phyloP scores from a whole-genome alignment of 1,140 invertebrate species.

The Pseudomyrmex concolor region DNA sequence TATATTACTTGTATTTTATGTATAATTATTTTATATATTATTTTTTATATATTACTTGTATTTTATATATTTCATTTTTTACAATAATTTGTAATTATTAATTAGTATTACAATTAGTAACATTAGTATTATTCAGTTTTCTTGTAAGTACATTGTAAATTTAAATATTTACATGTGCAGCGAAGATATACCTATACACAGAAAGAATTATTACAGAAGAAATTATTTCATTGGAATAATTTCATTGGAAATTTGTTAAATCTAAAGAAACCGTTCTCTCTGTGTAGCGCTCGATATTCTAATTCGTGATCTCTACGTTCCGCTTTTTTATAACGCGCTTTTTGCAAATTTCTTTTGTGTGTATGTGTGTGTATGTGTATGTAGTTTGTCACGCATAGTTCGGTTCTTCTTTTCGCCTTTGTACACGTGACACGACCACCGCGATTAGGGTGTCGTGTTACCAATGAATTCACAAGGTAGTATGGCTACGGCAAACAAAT shows the following conservation, averaged over 20 bases:
- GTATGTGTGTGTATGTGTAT: constrained; percentile 21
- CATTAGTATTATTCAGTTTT: neutral
- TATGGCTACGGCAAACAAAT: constrained; percentile 70
- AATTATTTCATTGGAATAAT: no score
- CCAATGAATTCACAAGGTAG: constrained; percentile 66
- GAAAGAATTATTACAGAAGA: no score
- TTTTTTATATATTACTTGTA: no score
- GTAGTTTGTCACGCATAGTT: constrained; percentile 21
- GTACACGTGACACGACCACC: constrained; percentile 60
- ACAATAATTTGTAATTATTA: no score
- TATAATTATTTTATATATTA: no score
- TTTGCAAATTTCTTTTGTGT: neutral
- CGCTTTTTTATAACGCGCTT: constrained; percentile 22
- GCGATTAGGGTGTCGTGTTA: constrained; percentile 66
- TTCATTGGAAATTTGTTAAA: no score
- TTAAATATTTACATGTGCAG: constrained; percentile 20
- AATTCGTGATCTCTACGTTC: neutral
- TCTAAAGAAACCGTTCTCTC: no score
- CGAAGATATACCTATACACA: constrained; percentile 7
- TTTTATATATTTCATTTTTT: no score
- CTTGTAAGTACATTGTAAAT: neutral
- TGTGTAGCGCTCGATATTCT: neutral
- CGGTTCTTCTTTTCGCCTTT: constrained; percentile 27
- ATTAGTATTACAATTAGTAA: no score
- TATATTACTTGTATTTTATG: no score